phyloP scores from a whole-genome alignment of 2,113 vertebrate genomes.

The Drymodes brunneopygia region DNA sequence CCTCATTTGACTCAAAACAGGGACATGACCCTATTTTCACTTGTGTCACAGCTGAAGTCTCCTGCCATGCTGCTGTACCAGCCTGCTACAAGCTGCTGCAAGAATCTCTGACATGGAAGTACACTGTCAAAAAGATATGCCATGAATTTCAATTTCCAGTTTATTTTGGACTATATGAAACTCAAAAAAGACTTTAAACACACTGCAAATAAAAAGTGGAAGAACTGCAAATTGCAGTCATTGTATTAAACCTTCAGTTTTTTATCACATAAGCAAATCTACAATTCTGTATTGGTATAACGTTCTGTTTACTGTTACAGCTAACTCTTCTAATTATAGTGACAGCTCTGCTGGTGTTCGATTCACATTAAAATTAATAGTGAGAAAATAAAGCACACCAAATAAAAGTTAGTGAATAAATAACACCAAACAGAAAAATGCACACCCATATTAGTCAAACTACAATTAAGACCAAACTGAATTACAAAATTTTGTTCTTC shows the following conservation, averaged over 20 bases:
- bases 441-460: background rate
- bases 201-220: background rate
- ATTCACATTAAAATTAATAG: background rate
- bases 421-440: background rate
- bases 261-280: background rate
- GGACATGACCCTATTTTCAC: background rate
- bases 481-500: background rate
- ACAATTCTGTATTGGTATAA: background rate
- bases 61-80: background rate
- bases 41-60: background rate
- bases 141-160: background rate
- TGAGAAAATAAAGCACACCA: background rate
- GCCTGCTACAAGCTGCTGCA: background rate
- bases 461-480: background rate
- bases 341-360: background rate
- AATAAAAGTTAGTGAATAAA: background rate
- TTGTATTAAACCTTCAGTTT: background rate
- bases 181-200: background rate
- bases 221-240: background rate
- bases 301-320: background rate
- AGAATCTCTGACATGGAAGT: background rate
- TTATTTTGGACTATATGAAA: background rate
- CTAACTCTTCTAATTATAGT: slow-evolving; percentile 2
- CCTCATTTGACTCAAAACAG: background rate
- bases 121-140: background rate